phyloP scores from a whole-genome alignment of 2,797 vertebrate genomes.

The Acipenser oxyrinchus region DNA sequence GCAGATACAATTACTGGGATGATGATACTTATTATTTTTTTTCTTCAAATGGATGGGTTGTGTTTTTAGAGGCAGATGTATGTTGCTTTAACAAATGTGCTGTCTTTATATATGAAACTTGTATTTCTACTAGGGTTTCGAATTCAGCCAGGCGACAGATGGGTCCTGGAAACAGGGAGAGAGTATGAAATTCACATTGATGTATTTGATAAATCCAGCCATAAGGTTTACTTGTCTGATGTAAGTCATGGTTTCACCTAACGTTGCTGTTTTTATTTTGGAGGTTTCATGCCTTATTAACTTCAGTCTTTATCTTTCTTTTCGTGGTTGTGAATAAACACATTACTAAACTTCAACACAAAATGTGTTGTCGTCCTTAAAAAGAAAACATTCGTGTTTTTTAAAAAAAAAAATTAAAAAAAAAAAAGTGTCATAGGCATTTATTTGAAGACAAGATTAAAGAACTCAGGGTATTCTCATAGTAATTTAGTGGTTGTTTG shows the following conservation, averaged over 20 bases:
- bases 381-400: no score
- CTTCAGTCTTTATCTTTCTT: neutral
- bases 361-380: no score
- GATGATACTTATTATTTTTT: neutral
- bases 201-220: slow-evolving; percentile 85
- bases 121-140: slow-evolving; percentile 69
- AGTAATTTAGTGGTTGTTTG: no score
- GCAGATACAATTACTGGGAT: no score
- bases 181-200: slow-evolving; percentile 76
- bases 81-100: no score
- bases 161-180: slow-evolving; percentile 81
- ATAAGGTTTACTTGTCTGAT: slow-evolving; percentile 81
- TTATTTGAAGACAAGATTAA: no score
- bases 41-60: neutral
- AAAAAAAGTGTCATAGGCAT: no score
- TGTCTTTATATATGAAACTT: neutral
- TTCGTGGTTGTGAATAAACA: neutral
- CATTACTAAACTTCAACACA: no score
- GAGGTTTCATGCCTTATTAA: neutral
- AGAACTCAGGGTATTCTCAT: no score
- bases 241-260: slow-evolving; percentile 57
- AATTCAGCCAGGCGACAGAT: slow-evolving; percentile 80
- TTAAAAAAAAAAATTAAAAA: no score
- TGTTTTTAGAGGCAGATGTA: no score
- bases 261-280: neutral